Conservation (phyloP, 2,888 invertebrate species). For the Dolichomitus sp. region DNA sequence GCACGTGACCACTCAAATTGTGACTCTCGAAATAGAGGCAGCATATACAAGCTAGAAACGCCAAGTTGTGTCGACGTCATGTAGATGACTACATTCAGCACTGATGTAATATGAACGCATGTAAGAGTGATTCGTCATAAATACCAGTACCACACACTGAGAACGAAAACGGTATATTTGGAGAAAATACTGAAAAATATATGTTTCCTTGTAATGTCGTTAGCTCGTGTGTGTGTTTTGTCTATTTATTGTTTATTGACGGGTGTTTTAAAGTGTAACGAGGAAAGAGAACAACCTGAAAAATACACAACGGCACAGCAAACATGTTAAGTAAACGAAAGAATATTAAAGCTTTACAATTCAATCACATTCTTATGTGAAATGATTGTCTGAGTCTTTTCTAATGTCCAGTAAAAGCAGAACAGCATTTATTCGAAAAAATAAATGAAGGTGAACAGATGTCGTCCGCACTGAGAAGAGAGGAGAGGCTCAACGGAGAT, state of each 20-base stretch:
- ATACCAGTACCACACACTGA: slow-evolving; percentile 1
- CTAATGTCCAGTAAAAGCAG: not conserved
- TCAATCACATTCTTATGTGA: not conserved
- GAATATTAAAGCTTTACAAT: not conserved
- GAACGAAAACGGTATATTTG: not conserved
- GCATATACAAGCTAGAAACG: not conserved
- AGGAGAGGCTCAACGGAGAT: not conserved
- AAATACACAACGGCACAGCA: not conserved
- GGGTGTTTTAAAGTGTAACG: not conserved
- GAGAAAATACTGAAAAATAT: slow-evolving; percentile 11
- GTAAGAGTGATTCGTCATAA: slow-evolving; percentile 24
- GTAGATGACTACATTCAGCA: not conserved
- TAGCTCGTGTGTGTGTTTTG: not conserved
- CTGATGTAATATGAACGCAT: slow-evolving; percentile 6
- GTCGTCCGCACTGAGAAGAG: not conserved
- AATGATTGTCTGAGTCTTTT: not conserved
- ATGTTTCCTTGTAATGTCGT: not conserved
- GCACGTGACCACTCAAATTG: slow-evolving; percentile 23
- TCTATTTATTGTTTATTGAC: not conserved
- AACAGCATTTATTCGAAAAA: not conserved
- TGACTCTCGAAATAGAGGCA: slow-evolving; percentile 32
- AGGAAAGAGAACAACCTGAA: not conserved
- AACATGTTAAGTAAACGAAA: not conserved
- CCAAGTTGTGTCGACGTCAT: slow-evolving; percentile 5
- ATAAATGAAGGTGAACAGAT: not conserved